Conservation (phyloP, 2,797 vertebrate genomes). For the Neomorphus geoffroyi region DNA sequence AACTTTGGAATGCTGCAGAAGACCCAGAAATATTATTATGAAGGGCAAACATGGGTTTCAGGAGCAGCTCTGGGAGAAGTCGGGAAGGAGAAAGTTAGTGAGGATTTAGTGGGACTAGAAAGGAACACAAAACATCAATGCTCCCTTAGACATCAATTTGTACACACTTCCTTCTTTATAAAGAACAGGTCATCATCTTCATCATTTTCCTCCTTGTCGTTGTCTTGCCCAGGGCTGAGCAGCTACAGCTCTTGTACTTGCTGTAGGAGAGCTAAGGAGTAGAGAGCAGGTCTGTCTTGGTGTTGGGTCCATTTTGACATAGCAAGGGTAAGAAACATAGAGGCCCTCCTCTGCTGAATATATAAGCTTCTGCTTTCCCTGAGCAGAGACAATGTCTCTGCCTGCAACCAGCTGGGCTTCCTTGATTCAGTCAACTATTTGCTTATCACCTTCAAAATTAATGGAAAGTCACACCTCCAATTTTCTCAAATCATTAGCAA, state of each 20-base stretch:
- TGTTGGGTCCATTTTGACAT: rapidly evolving
- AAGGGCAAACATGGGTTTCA: background rate
- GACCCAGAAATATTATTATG: background rate
- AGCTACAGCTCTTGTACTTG: background rate
- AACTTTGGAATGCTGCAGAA: background rate
- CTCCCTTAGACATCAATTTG: rapidly evolving
- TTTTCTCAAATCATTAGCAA: background rate
- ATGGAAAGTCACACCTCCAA: background rate
- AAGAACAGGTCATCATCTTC: too few relatives aligned
- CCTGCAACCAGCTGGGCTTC: background rate
- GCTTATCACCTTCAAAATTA: background rate
- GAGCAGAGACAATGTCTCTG: background rate
- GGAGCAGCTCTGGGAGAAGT: rapidly evolving
- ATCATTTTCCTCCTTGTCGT: too few relatives aligned
- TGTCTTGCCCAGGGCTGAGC: too few relatives aligned
- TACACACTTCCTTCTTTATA: background rate
- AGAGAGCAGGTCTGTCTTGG: background rate
- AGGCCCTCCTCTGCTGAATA: background rate
- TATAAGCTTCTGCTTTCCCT: background rate
- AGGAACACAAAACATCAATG: background rate
- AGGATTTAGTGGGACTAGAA: background rate
- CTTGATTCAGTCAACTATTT: background rate
- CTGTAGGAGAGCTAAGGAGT: rapidly evolving
- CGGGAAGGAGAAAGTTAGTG: background rate
- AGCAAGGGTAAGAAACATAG: rapidly evolving